A percentile compares a stretch with the other conserved stretches of the same genome.
phyloP scores from a whole-genome alignment of 2,888 invertebrate species.

The Pterobdella sp. region DNA sequence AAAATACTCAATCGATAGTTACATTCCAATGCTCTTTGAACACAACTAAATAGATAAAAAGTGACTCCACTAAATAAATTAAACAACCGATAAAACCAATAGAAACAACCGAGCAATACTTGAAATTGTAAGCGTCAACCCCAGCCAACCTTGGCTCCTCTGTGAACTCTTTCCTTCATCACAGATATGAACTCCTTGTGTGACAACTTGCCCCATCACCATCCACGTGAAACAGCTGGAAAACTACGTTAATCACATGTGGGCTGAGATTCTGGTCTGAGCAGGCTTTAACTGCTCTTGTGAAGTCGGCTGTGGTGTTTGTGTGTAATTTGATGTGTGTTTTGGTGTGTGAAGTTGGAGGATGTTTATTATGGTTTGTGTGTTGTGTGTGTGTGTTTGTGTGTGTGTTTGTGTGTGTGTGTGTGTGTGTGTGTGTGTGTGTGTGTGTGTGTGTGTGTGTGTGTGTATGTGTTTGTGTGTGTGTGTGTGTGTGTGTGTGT shows the following conservation, averaged over 20 bases:
- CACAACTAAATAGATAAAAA: too few relatives aligned
- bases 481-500: not conserved
- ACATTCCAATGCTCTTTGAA: too few relatives aligned
- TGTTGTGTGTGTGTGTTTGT: not conserved
- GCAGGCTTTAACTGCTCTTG: constrained; percentile 86
- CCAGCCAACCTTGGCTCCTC: constrained; percentile 72
- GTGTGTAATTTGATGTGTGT: too few relatives aligned
- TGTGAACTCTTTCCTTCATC: constrained; percentile 90
- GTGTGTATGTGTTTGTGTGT: not conserved
- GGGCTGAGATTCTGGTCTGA: constrained; percentile 76
- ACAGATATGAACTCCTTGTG: constrained; percentile 96
- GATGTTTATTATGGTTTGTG: constrained; percentile 40
- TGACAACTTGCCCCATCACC: constrained; percentile 87
- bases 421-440: not conserved
- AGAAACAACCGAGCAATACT: too few relatives aligned
- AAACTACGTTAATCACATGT: constrained; percentile 86
- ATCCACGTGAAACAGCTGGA: constrained; percentile 93
- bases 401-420: not conserved
- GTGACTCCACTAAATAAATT: too few relatives aligned
- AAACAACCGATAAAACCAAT: too few relatives aligned
- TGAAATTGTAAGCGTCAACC: too few relatives aligned
- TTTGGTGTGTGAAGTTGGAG: constrained; percentile 44
- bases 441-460: not conserved
- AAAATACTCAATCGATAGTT: too few relatives aligned
- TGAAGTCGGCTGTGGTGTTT: constrained; percentile 89